phyloP scores from a whole-genome alignment of 2,888 invertebrate species.

The Ectemnius continuus region DNA sequence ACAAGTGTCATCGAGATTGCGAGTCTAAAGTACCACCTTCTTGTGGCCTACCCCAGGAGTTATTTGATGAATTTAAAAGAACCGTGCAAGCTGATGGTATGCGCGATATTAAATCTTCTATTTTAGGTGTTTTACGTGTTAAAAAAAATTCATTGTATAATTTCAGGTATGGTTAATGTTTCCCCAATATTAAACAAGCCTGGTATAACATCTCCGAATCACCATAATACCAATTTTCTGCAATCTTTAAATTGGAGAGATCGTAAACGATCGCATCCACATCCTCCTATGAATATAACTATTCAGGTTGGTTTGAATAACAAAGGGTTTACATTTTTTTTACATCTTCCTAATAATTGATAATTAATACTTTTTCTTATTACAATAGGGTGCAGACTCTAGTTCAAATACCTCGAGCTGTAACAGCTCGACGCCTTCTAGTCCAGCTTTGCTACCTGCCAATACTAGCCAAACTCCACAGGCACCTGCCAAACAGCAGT shows the following conservation, averaged over 20 bases:
- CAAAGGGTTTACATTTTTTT: no score
- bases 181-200: conserved; percentile 79
- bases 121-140: neutral
- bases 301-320: conserved; percentile 79
- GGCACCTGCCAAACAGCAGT: conserved; percentile 82
- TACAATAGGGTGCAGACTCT: conserved; percentile 86
- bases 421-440: conserved; percentile 97
- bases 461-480: conserved; percentile 78
- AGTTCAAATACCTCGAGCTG: conserved; percentile 97
- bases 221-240: conserved; percentile 73
- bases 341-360: no score
- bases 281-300: conserved; percentile 80
- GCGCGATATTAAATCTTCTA: conserved; percentile 7
- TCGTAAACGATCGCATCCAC: conserved; percentile 81
- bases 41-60: conserved; percentile 93
- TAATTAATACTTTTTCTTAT: conserved; percentile 14
- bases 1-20: conserved; percentile 92
- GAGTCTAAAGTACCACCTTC: conserved; percentile 94
- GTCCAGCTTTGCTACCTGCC: conserved; percentile 87
- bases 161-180: conserved; percentile 70
- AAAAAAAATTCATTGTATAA: conserved; percentile 2
- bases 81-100: conserved; percentile 84
- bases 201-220: conserved; percentile 76
- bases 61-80: conserved; percentile 89
- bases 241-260: conserved; percentile 76